phyloP scores from a whole-genome alignment of 2,797 vertebrate genomes.

The Astyanax mexicanus region DNA sequence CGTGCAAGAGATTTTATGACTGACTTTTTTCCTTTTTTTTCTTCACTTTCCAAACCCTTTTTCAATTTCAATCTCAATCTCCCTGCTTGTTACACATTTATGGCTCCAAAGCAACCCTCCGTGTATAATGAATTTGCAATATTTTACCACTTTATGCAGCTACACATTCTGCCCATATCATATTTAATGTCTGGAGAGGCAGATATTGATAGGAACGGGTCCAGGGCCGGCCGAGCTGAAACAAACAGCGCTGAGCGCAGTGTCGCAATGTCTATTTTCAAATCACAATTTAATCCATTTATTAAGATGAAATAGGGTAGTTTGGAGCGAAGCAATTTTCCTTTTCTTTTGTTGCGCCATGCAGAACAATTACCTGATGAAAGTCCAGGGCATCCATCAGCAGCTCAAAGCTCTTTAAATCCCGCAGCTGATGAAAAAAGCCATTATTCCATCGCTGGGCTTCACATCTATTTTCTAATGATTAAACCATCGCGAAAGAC shows the following conservation, averaged over 20 bases:
- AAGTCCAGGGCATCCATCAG: slow-evolving; percentile 45
- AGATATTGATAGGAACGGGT: slow-evolving; percentile 65
- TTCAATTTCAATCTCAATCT: slow-evolving; percentile 80
- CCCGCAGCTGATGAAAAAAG: slow-evolving; percentile 40
- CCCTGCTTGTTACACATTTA: slow-evolving; percentile 68
- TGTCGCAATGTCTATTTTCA: slow-evolving; percentile 54
- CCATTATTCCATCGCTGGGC: slow-evolving; percentile 43
- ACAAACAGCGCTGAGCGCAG: slow-evolving; percentile 55
- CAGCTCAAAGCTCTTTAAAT: slow-evolving; percentile 50
- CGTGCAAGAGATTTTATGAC: slow-evolving; percentile 65
- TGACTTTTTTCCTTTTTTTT: slow-evolving; percentile 61
- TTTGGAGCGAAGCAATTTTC: slow-evolving; percentile 49
- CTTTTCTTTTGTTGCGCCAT: slow-evolving; percentile 52
- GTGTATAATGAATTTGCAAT: slow-evolving; percentile 74
- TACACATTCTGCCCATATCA: slow-evolving; percentile 67
- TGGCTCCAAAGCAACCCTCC: slow-evolving; percentile 74
- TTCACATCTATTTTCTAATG: slow-evolving; percentile 49
- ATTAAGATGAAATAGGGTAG: slow-evolving; percentile 62
- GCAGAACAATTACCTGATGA: slow-evolving; percentile 60
- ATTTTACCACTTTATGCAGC: slow-evolving; percentile 67
- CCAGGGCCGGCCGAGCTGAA: slow-evolving; percentile 51
- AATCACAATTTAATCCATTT: slow-evolving; percentile 69
- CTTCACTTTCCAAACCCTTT: slow-evolving; percentile 66
- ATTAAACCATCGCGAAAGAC: slow-evolving; percentile 20
- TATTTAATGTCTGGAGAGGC: slow-evolving; percentile 66